Conservation (phyloP, 2,888 invertebrate species). For the Zygothrica quintamaculata region DNA sequence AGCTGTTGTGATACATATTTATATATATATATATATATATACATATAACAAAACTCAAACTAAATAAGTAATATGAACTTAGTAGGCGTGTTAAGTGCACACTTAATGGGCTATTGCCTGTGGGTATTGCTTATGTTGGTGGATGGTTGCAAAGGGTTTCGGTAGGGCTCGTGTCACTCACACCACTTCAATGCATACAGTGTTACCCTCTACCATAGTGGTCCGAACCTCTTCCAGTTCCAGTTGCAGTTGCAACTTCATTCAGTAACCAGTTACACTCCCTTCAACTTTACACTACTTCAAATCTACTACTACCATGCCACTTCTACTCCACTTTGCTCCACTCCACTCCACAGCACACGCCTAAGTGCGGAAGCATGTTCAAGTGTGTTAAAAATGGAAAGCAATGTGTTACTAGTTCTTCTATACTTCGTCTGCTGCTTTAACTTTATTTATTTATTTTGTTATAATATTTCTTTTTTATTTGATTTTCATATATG, state of each 20-base stretch:
- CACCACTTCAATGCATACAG: slow-evolving; percentile 53
- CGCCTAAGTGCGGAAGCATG: slow-evolving; percentile 82
- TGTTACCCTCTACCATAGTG: slow-evolving; percentile 36
- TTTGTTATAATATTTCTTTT: slow-evolving; percentile 9
- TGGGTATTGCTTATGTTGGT: slow-evolving; percentile 14
- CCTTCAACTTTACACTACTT: neutral
- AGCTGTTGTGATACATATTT: too few species aligned
- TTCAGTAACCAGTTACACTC: neutral
- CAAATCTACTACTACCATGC: neutral
- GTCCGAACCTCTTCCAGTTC: slow-evolving; percentile 27
- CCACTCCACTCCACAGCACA: slow-evolving; percentile 51
- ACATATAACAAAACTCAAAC: slow-evolving; percentile 58
- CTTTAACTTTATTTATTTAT: slow-evolving; percentile 23
- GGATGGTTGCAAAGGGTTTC: slow-evolving; percentile 1
- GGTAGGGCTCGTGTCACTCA: slow-evolving; percentile 61
- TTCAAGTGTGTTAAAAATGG: slow-evolving; percentile 80
- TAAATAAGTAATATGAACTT: slow-evolving; percentile 74
- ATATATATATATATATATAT: too few species aligned
- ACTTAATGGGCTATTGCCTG: slow-evolving; percentile 64
- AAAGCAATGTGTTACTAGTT: slow-evolving; percentile 62
- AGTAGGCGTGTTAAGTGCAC: slow-evolving; percentile 73
- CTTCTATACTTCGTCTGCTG: slow-evolving; percentile 26
- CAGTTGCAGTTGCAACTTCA: slow-evolving; percentile 33
- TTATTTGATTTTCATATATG: slow-evolving; percentile 1
- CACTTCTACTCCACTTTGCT: neutral